Percentiles rank a stretch among this genome's conserved stretches.
phyloP scores from a whole-genome alignment of 2,797 vertebrate species.

The Podarcis siculus region DNA sequence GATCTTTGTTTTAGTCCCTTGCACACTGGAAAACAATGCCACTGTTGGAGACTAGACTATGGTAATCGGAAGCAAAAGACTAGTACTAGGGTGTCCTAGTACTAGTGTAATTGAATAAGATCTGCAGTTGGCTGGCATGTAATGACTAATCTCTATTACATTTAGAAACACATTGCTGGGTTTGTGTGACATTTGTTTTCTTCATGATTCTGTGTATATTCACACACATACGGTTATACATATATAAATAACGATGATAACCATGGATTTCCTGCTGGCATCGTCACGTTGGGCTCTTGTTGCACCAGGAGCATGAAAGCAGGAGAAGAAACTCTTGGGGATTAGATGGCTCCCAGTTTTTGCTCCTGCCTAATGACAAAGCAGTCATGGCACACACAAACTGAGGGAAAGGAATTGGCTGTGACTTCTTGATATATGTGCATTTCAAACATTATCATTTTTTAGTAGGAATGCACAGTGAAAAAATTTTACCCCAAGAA shows the following conservation, averaged over 20 bases:
- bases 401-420: not conserved
- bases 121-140: not conserved
- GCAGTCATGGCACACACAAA: not conserved
- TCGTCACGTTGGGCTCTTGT: too few species aligned
- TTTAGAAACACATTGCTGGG: not conserved
- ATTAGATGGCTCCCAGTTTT: not conserved
- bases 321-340: not conserved
- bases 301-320: too few species aligned
- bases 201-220: not conserved
- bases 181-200: not conserved
- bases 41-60: conserved; percentile 21
- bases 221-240: too few species aligned
- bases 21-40: not conserved
- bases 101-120: not conserved
- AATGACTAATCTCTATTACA: conserved; percentile 1
- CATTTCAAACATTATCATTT: not conserved
- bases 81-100: not conserved
- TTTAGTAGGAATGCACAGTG: not conserved
- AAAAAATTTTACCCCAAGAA: not conserved
- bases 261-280: not conserved
- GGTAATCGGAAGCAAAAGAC: conserved; percentile 13
- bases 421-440: not conserved
- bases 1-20: not conserved
- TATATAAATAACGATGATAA: not conserved
- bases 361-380: not conserved